Percentiles rank a stretch among this genome's conserved stretches.
These are phyloP conservation scores for Diadema setosum DNA, from an alignment of 35 echinoderm and acorn worm species.

Conservation along the genomic window DNA sequence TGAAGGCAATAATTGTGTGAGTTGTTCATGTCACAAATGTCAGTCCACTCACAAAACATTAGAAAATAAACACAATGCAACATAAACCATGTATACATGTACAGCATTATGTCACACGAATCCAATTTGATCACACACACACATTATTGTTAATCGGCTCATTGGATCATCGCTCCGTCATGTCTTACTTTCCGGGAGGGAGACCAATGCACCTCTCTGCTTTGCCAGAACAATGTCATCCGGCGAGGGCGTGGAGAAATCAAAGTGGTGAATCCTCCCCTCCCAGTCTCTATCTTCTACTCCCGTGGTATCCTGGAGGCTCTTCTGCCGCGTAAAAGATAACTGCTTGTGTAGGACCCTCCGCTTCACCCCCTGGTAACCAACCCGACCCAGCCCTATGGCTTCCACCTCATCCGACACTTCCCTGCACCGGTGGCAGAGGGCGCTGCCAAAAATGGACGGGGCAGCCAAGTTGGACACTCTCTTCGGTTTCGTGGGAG, in stretches of 20 bases:
- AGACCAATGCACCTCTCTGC: slow-evolving; percentile 62
- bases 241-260: slow-evolving; percentile 85
- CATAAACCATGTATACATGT: too few species aligned
- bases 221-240: slow-evolving; percentile 77
- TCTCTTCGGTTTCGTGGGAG: too few species aligned
- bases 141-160: too few species aligned
- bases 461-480: slow-evolving; percentile 26
- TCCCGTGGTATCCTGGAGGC: neutral
- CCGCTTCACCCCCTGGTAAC: neutral
- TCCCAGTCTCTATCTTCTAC: neutral
- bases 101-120: too few species aligned
- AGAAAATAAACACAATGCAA: too few species aligned
- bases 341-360: slow-evolving; percentile 46
- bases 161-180: too few species aligned
- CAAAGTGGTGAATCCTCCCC: slow-evolving; percentile 47
- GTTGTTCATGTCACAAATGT: too few species aligned
- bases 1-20: too few species aligned
- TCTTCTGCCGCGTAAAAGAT: slow-evolving; percentile 50
- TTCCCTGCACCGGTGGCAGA: slow-evolving; percentile 1
- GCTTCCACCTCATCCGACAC: neutral
- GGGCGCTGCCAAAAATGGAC: slow-evolving; percentile 49
- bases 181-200: neutral
- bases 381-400: neutral
- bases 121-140: too few species aligned
- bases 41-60: too few species aligned